phyloP scores from a whole-genome alignment of 2,797 vertebrate species.

The Muscicapa striata region DNA sequence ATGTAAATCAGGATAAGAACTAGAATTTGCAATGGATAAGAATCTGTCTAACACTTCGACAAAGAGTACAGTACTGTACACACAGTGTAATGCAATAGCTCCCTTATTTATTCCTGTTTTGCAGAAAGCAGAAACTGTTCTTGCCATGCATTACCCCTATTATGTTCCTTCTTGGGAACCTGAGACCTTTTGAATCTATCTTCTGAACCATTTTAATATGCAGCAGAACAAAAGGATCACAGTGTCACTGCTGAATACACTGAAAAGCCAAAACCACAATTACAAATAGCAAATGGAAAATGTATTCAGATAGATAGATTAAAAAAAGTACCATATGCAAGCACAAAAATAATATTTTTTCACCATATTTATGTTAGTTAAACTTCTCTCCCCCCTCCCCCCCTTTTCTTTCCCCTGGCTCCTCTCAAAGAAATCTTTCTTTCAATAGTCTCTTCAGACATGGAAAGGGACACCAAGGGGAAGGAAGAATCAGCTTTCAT shows the following conservation, averaged over 20 bases:
- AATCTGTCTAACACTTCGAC: conserved; percentile 17
- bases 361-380: conserved; percentile 35
- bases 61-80: not conserved
- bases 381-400: not conserved
- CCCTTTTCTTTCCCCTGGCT: not conserved
- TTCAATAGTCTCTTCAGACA: conserved; percentile 57
- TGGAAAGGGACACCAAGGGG: conserved; percentile 11
- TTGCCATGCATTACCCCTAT: conserved; percentile 48
- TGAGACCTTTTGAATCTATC: conserved; percentile 73
- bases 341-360: conserved; percentile 66
- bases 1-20: not conserved
- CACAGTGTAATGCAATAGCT: not conserved
- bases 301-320: conserved; percentile 57
- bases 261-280: conserved; percentile 49
- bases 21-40: conserved; percentile 6
- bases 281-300: conserved; percentile 68
- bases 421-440: conserved; percentile 55
- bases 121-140: conserved; percentile 25
- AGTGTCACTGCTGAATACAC: conserved; percentile 25
- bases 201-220: conserved; percentile 61
- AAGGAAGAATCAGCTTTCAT: conserved; percentile 55
- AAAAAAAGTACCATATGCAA: conserved; percentile 29
- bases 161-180: conserved; percentile 70
- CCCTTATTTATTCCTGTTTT: conserved; percentile 34
- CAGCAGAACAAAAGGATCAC: conserved; percentile 64